These are phyloP conservation scores for Smithornis capensis DNA, from an alignment of 2,113 vertebrate species.

Conservation along the genomic window DNA sequence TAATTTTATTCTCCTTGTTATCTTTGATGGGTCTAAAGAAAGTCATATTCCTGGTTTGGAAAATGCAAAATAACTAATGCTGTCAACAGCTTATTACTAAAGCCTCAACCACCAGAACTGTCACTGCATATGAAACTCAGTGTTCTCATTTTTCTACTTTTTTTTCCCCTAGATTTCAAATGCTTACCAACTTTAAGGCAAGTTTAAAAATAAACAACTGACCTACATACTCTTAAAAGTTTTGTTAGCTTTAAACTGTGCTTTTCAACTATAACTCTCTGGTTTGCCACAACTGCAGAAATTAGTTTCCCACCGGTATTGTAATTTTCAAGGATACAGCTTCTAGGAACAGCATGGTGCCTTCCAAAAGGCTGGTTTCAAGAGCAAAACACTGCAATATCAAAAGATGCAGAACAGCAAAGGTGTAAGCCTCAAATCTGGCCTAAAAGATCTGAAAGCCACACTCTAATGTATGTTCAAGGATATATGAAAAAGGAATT, in stretches of 20 bases:
- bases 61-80: not conserved
- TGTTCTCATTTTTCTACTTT: not conserved
- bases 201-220: not conserved
- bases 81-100: not conserved
- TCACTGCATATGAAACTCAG: not conserved
- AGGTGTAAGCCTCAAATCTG: not conserved
- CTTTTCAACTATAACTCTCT: not conserved
- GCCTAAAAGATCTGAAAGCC: slow-evolving; percentile 18
- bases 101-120: not conserved
- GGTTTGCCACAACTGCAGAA: not conserved
- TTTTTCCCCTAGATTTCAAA: not conserved
- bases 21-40: not conserved
- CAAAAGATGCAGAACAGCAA: slow-evolving; percentile 13
- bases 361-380: not conserved
- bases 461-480: slow-evolving; percentile 27
- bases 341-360: not conserved
- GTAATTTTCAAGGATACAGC: not conserved
- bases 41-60: not conserved
- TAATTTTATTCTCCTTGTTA: not conserved
- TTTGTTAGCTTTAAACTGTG: not conserved
- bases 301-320: not conserved
- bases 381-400: not conserved
- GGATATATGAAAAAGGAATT: slow-evolving; percentile 23
- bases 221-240: not conserved
- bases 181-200: not conserved